Evolutionary conservation across 2,888 invertebrate genomes (phyloP), one percentile per base, ranked within the genome.

Genomic region (Apomyelois bistriatella): DNA sequence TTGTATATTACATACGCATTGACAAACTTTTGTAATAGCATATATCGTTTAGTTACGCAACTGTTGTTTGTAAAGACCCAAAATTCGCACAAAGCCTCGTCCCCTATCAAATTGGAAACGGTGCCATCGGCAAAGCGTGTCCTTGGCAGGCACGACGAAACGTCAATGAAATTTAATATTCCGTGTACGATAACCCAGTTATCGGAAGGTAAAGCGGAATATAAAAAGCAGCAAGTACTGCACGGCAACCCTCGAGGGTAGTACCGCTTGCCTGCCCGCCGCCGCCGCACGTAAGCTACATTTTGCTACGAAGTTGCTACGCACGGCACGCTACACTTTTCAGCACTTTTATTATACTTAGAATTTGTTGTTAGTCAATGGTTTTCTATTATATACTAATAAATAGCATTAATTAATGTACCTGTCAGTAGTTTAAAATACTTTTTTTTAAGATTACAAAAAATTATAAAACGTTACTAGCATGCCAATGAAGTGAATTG

Each of bases 101-200:
- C 67, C 74, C 76, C 73, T 71, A 55, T 56, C 59, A 67, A 74
- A 75, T 74, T 70, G 74, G 66, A 75, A 72, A 64, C 69, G 66
- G 67, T 74, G 72, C 66, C 72, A 73, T 76, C 69, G 72, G 73
- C 67, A 72, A 70, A 74, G 77, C 72, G 75, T 82, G 85, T 81
- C 88, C 86, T 88, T 86, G 79, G 79, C 76, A 77, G 71, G 77
- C 75, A 76, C 74, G 71, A 71, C 74, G 61, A 71, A 79, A 82
- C 75, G 80, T 84, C 88, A 85, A 85, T 85, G 87, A 78, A 87
- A 85, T 82, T 82, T 80, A 85, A 87, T 89, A 89, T 85, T 79
- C 79, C 66, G 74, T 72, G 69, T 75, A 79, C 82, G 75, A 78
- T 89, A 88, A 89, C 89, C 88, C 80, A 85, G 88, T 83, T 89